Conservation (phyloP, 2,797 vertebrate genomes). For the Mastacembelus armatus region DNA sequence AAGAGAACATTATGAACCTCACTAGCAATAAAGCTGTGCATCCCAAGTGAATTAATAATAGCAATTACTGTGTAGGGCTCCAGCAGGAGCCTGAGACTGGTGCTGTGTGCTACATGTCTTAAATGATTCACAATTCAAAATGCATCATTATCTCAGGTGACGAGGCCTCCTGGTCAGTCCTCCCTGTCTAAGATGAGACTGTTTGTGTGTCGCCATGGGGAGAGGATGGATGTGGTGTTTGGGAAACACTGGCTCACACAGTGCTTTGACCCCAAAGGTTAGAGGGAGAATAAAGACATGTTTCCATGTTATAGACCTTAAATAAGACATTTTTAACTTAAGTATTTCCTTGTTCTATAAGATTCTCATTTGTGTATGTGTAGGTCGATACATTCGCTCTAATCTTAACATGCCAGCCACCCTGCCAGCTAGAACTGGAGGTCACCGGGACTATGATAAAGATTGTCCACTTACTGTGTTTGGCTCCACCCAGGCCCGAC, state of each 20-base stretch:
- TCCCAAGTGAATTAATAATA: neutral
- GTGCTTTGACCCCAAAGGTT: constrained; percentile 98
- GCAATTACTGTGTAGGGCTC: neutral
- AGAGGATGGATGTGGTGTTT: constrained; percentile 99
- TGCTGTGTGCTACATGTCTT: neutral
- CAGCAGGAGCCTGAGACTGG: neutral
- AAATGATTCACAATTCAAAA: constrained; percentile 9
- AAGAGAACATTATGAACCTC: neutral
- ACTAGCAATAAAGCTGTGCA: neutral
- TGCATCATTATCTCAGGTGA: constrained; percentile 80
- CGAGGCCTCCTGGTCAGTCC: constrained; percentile 83
- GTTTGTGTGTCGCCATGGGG: constrained; percentile 97
- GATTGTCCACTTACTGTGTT: constrained; percentile 98
- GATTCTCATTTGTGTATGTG: constrained; percentile 12
- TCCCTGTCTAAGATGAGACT: constrained; percentile 91
- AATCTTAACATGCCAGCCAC: constrained; percentile 97
- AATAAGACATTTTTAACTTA: neutral
- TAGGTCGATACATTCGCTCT: constrained; percentile 93
- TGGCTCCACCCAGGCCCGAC: constrained; percentile 93
- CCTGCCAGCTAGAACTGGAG: constrained; percentile 90
- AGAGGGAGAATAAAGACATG: constrained; percentile 2
- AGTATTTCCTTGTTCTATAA: constrained; percentile 5
- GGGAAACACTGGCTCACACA: constrained; percentile 98
- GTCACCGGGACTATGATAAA: constrained; percentile 95
- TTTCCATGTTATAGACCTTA: neutral